Conservation (phyloP, 1,140 invertebrate genomes). For the Hyphantria cunea region DNA sequence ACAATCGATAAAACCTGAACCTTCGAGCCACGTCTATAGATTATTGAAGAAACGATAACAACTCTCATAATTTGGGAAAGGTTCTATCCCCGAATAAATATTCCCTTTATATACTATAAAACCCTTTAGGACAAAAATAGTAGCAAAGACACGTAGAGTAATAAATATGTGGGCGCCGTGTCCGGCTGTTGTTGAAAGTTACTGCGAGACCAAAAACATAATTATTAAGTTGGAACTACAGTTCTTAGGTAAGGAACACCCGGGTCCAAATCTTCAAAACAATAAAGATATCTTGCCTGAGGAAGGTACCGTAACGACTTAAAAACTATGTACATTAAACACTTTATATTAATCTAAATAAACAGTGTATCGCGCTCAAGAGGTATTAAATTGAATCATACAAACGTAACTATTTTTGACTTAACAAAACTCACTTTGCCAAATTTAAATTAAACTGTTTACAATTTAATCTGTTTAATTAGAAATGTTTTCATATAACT, state of each 20-base stretch:
- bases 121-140: constrained; percentile 20
- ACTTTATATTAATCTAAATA: constrained; percentile 24
- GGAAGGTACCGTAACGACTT: constrained; percentile 22
- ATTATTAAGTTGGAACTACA: constrained; percentile 30
- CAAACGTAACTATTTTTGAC: constrained; percentile 4
- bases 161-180: constrained; percentile 27
- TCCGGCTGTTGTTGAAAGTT: constrained; percentile 25
- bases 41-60: constrained; percentile 11
- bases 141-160: constrained; percentile 17
- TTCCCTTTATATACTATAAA: constrained; percentile 17
- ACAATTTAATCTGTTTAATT: not conserved
- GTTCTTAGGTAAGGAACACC: constrained; percentile 13
- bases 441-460: not conserved
- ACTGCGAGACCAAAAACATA: constrained; percentile 20
- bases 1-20: constrained; percentile 1
- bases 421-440: constrained; percentile 4
- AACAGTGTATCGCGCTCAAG: constrained; percentile 5
- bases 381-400: constrained; percentile 12
- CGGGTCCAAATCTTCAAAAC: constrained; percentile 17
- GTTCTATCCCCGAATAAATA: constrained; percentile 21
- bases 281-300: constrained; percentile 20
- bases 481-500: too few relatives aligned
- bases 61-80: constrained; percentile 12
- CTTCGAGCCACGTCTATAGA: constrained; percentile 9
- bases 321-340: constrained; percentile 27